A percentile compares a stretch with the other conserved stretches of the same genome.
Conservation (phyloP, 2,113 vertebrate species). For the Ellobius talpinus region DNA sequence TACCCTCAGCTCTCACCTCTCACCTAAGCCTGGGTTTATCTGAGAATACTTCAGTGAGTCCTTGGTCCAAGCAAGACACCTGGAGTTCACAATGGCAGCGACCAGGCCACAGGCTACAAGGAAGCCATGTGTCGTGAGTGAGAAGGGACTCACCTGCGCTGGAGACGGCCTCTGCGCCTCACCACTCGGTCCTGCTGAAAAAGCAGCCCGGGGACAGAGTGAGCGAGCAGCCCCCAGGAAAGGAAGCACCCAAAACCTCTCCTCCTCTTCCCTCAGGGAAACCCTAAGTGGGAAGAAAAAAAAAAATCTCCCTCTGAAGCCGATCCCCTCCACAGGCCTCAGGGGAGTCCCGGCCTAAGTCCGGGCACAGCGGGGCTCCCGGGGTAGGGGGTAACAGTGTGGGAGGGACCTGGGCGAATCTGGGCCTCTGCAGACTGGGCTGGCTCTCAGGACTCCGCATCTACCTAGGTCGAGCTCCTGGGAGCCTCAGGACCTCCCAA, state of each 20-base stretch:
- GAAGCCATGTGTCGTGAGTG: background rate
- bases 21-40: background rate
- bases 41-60: background rate
- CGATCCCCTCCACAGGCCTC: background rate
- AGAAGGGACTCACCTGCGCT: constrained; percentile 90
- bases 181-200: constrained; percentile 88
- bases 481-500: background rate
- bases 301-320: background rate
- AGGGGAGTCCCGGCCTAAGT: background rate
- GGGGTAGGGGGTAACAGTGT: background rate
- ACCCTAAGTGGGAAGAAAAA: background rate
- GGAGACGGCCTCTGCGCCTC: constrained; percentile 88
- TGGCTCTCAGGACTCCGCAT: background rate
- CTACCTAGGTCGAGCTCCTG: background rate
- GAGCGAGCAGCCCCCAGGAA: background rate
- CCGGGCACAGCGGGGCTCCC: background rate
- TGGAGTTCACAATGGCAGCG: background rate
- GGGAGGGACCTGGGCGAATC: background rate
- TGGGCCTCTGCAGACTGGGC: background rate
- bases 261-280: background rate
- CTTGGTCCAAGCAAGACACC: background rate
- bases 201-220: constrained; percentile 42
- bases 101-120: background rate
- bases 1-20: background rate
- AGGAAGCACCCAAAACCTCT: background rate